Conservation (phyloP, 2,888 invertebrate genomes). For the Polyommatus icarus region DNA sequence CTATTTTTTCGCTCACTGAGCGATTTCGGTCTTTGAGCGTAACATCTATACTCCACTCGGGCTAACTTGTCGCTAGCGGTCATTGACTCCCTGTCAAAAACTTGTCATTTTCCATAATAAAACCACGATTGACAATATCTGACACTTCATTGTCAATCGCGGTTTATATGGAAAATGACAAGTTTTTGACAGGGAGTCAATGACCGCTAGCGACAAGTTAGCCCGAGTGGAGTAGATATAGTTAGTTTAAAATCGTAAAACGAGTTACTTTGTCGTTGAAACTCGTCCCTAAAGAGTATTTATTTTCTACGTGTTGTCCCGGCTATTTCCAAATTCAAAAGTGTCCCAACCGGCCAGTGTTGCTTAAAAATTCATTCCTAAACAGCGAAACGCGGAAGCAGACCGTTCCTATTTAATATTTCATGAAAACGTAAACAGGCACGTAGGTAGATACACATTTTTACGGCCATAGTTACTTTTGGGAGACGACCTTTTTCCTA, state of each 20-base stretch:
- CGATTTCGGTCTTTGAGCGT: no score
- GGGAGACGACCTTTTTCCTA: neutral
- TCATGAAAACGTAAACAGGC: neutral
- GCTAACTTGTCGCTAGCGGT: no score
- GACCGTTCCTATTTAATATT: neutral
- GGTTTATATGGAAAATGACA: no score
- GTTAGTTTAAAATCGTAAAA: neutral
- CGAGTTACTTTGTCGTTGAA: neutral
- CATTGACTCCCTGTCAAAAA: no score
- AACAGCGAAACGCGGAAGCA: neutral
- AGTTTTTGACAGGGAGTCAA: no score
- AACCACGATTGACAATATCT: no score
- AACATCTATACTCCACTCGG: no score
- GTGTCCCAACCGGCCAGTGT: neutral
- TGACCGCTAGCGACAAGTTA: no score
- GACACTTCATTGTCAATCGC: no score
- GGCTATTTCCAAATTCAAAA: neutral
- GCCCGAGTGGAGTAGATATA: no score
- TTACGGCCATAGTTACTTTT: neutral
- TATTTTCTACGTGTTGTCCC: neutral
- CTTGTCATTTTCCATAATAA: no score
- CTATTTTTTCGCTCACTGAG: no score
- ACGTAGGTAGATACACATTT: neutral
- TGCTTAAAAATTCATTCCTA: conserved; percentile 6
- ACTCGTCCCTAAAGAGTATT: neutral